Evolutionary conservation across 2,888 invertebrate species (phyloP), one percentile per base, ranked within the genome.

Genomic region (Minunthozetes semirufus): DNA sequence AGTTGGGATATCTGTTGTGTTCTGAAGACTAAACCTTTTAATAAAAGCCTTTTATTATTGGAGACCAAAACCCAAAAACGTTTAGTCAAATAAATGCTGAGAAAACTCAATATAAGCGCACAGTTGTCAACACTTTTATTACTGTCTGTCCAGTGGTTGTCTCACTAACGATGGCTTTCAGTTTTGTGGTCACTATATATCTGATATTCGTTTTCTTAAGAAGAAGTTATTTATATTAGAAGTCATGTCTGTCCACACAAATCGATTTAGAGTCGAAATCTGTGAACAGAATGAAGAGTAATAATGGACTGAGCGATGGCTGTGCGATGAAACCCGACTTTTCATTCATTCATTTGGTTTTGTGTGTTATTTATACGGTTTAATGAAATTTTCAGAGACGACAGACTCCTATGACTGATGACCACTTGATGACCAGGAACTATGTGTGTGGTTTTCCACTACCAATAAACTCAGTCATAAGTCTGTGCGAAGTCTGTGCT

Each of bases 401-500:
- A 25, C 13, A 25, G 11, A 33, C 27, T 9, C 19, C 5, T 38
- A 63, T 63, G 63, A 63, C 63, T 63, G 63, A 63, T 63, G 63
- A 63, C 63, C 63, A 63, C 63, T 63, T 63, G 63, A 63, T 63
- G 63, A 63, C 63, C 61, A 50, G 50, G n/a, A n/a, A 19, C 50
- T 63, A 29, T 63, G 63, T 63, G 63, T 63, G 63, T 63, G 63
- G 63, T 63, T 33, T 33, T 25, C 53, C 17, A 19, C 56, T 33
- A 63, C 2, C 13, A 59, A 63, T 33, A 63, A 33, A 63, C 27
- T 63, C 63, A 63, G 63, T 63, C 63, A 63, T 15, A 63, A 8
- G 13, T 25, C 61, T 61, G 33, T 33, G 33, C 4, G 8, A 33
- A 19, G n/a, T 50, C n/a, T n/a, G 33, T 33, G 33, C 56, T 25